Evolutionary conservation across 2,113 vertebrate species (phyloP), one percentile per base, ranked within the genome.

Genomic region (Pagrus major): DNA sequence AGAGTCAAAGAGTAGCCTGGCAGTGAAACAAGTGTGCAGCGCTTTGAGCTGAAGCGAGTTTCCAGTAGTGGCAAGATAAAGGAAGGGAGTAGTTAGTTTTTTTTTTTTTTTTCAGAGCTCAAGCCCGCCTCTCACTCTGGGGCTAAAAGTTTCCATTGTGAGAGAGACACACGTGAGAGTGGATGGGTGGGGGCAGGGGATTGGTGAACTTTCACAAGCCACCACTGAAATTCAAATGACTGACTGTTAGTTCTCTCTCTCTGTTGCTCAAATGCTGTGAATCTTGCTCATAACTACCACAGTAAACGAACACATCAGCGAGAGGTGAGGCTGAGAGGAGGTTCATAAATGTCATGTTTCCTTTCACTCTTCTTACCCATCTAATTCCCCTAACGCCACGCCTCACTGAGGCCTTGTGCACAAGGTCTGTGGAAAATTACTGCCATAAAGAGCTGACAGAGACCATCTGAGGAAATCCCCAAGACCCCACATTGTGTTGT

Each of bases 101-200:
- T 81, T 76, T 41, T 14, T 41, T 52, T 42, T 64, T 21, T 75
- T 35, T 47, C 33, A 70, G 84, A 75, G 76, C 59, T 49, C n/a
- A 81, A 88, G 86, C 88, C 91, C 90, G 84, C 93, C 94, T 91
- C 89, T 88, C 88, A 87, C 85, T 89, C 90, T 42, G 82, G 52
- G 89, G 84, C 88, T 90, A 94, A 95, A 95, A 95, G 93, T 96
- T 96, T 95, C 94, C 94, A 95, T 93, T 95, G 94, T 94, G 94
- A 92, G 89, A 84, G 87, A 87, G 60, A 90, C 86, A 81, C 93
- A 93, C 87, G 85, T 93, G 92, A 93, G 92, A 63, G 69, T 76
- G 66, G 74, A 61, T 66, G 86, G 74, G 86, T 78, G 88, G 92
- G 85, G 88, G 91, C 60, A 80, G 78, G 76, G 72, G 66, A 59